phyloP scores from a whole-genome alignment of 2,113 vertebrate genomes.

The Catharus minimus region DNA sequence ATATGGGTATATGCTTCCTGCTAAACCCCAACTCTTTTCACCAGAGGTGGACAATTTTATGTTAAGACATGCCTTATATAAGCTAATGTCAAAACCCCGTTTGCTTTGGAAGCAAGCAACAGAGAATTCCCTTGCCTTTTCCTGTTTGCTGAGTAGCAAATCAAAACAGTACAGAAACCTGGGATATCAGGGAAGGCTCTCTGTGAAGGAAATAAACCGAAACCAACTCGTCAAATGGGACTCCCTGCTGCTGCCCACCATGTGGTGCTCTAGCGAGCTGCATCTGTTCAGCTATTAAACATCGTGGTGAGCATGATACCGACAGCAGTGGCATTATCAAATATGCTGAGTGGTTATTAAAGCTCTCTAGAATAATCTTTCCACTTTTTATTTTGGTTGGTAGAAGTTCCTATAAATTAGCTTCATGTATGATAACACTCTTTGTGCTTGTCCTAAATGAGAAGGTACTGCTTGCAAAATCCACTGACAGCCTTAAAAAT shows the following conservation, averaged over 20 bases:
- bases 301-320: conserved; percentile 13
- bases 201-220: conserved; percentile 61
- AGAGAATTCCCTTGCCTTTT: conserved; percentile 12
- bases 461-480: not conserved
- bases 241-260: conserved; percentile 61
- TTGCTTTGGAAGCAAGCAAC: conserved; percentile 42
- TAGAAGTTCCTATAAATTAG: not conserved
- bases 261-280: conserved; percentile 51
- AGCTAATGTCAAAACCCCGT: not conserved
- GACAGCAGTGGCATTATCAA: conserved; percentile 41
- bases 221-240: conserved; percentile 61
- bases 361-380: not conserved
- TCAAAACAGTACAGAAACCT: conserved; percentile 47
- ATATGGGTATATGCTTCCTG: not conserved
- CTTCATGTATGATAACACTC: not conserved
- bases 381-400: conserved; percentile 32
- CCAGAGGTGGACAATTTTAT: not conserved
- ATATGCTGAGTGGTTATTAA: conserved; percentile 45
- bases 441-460: not conserved
- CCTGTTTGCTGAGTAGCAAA: conserved; percentile 47
- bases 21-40: not conserved
- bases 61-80: not conserved
- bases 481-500: not conserved
- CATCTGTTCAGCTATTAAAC: conserved; percentile 68
- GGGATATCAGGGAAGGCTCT: conserved; percentile 32